Conservation (phyloP, 2,113 vertebrate genomes). For the Lophura nycthemera region DNA sequence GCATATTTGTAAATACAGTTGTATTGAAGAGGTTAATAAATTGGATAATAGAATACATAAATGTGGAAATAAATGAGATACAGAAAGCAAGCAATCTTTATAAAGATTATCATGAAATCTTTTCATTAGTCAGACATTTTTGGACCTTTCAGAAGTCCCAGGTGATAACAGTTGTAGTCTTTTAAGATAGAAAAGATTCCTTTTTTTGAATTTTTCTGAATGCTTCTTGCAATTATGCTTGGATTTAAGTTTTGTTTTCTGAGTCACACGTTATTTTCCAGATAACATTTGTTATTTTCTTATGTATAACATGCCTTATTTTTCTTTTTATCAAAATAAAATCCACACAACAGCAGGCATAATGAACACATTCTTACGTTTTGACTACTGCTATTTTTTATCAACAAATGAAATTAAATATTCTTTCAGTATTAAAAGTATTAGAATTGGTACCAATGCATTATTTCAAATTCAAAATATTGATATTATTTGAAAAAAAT, state of each 20-base stretch:
- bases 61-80: neutral
- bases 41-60: neutral
- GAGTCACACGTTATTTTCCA: neutral
- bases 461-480: neutral
- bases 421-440: neutral
- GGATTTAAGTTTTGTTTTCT: neutral
- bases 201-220: neutral
- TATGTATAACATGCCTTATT: neutral
- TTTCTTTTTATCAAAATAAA: neutral
- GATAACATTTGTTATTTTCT: neutral
- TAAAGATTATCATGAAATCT: neutral
- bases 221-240: neutral
- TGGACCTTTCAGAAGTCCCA: neutral
- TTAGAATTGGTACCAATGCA: neutral
- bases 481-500: neutral
- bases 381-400: fast-evolving
- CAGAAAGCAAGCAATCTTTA: neutral
- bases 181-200: neutral
- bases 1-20: neutral
- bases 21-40: neutral
- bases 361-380: fast-evolving
- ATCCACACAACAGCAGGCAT: neutral
- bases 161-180: neutral
- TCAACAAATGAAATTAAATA: neutral
- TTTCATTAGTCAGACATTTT: neutral